Evolutionary conservation across 2,888 invertebrate genomes (phyloP).

Genomic region (Copidosoma aretas): DNA sequence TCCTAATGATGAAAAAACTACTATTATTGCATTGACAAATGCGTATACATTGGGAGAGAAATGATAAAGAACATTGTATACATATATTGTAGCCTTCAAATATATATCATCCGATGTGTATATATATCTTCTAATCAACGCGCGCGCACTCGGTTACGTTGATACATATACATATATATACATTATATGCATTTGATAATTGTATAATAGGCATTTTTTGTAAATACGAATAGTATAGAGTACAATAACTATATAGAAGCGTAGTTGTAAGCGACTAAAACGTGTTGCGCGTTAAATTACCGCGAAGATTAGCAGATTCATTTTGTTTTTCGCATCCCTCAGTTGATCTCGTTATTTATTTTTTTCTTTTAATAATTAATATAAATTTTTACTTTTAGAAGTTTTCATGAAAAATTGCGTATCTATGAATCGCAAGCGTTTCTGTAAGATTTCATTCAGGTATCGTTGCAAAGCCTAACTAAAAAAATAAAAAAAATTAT

Average conservation of each 20-base stretch:
- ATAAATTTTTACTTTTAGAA: conserved; percentile 16
- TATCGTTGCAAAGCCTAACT: no score
- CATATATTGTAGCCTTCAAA: not conserved
- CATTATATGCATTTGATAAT: conserved; percentile 43
- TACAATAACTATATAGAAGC: conserved; percentile 47
- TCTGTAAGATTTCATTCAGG: no score
- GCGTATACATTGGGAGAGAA: conserved; percentile 32
- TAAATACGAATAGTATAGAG: conserved; percentile 55
- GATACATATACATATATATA: no score
- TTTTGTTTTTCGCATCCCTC: conserved; percentile 9
- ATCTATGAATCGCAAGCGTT: no score
- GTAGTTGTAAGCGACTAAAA: conserved; percentile 24
- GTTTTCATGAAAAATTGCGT: conserved; percentile 5
- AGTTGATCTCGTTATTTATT: conserved; percentile 32
- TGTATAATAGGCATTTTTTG: conserved; percentile 55
- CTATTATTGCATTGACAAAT: conserved; percentile 27
- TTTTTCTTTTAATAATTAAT: conserved; percentile 25
- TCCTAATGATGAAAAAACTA: conserved; percentile 1
- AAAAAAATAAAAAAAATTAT: conserved; percentile 4
- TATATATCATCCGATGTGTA: no score
- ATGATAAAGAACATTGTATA: conserved; percentile 13
- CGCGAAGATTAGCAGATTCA: no score
- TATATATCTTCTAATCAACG: not conserved
- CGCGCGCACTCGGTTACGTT: not conserved
- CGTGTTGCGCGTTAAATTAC: not conserved